These are phyloP conservation scores for Hypsopygia costalis DNA, from an alignment of 2,888 invertebrate species.

Conservation along the genomic window DNA sequence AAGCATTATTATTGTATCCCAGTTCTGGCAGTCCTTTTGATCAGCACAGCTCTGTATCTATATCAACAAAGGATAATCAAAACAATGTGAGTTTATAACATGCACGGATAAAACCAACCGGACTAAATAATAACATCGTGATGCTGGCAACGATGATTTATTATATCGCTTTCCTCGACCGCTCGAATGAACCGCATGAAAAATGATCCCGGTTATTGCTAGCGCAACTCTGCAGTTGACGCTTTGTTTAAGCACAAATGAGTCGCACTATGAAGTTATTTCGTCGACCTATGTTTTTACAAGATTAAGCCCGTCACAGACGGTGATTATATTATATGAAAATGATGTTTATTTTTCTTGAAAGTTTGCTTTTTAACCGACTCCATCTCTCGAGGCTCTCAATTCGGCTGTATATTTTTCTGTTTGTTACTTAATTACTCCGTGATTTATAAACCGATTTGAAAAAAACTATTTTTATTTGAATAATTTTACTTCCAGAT, in stretches of 20 bases:
- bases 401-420: too few relatives aligned
- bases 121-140: constrained; percentile 75
- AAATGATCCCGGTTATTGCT: constrained; percentile 78
- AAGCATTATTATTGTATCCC: too few relatives aligned
- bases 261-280: constrained; percentile 73
- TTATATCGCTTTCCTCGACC: constrained; percentile 76
- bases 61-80: not conserved
- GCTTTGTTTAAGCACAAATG: constrained; percentile 79
- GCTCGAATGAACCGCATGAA: constrained; percentile 78
- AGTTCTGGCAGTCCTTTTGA: constrained; percentile 5
- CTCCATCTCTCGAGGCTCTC: too few relatives aligned
- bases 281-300: constrained; percentile 61
- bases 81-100: constrained; percentile 29
- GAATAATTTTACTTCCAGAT: too few relatives aligned
- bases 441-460: too few relatives aligned
- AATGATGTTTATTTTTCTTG: not conserved
- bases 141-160: constrained; percentile 78
- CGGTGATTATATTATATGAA: not conserved
- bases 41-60: not conserved
- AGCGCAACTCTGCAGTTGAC: constrained; percentile 75
- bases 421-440: too few relatives aligned
- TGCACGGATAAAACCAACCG: constrained; percentile 65
- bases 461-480: too few relatives aligned
- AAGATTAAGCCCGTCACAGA: constrained; percentile 29
- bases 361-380: too few relatives aligned